Percentiles rank a stretch among this genome's conserved stretches.
These are phyloP conservation scores for Mimachlamys varia DNA, from an alignment of 2,888 invertebrate species.

Conservation along the genomic window DNA sequence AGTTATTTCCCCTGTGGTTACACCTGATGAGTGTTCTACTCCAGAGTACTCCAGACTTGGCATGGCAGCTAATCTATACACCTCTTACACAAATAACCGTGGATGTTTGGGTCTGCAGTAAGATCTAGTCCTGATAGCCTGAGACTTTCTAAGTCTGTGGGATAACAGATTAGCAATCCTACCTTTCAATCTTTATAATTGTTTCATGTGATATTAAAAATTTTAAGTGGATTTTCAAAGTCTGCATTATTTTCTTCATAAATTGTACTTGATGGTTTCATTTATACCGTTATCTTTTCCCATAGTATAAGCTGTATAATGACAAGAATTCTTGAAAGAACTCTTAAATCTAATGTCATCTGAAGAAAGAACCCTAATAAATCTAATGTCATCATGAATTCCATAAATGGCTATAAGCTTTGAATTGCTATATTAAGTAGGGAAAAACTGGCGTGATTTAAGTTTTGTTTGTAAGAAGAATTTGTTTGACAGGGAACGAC, in stretches of 20 bases:
- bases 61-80: not conserved
- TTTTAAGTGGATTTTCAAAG: not conserved
- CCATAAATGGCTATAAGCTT: not conserved
- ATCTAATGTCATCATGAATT: not conserved
- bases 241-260: not conserved
- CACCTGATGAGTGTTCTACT: constrained; percentile 6
- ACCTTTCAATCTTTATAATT: not conserved
- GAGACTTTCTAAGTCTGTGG: not conserved
- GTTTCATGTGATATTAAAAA: too few species aligned
- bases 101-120: not conserved
- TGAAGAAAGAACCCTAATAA: not conserved
- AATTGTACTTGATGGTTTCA: not conserved
- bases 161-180: not conserved
- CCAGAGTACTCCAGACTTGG: not conserved
- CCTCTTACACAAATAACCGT: not conserved
- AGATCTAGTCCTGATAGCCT: not conserved
- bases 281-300: too few species aligned
- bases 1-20: not conserved
- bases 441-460: not conserved
- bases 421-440: too few species aligned
- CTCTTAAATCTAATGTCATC: not conserved
- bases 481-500: not conserved
- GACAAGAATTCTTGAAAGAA: not conserved
- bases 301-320: too few species aligned
- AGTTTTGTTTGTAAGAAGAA: not conserved